Evolutionary conservation across 64 coral and sea anemone species (phyloP), one percentile per base, ranked within the genome.

Genomic region (Cladopsammia gracilis): DNA sequence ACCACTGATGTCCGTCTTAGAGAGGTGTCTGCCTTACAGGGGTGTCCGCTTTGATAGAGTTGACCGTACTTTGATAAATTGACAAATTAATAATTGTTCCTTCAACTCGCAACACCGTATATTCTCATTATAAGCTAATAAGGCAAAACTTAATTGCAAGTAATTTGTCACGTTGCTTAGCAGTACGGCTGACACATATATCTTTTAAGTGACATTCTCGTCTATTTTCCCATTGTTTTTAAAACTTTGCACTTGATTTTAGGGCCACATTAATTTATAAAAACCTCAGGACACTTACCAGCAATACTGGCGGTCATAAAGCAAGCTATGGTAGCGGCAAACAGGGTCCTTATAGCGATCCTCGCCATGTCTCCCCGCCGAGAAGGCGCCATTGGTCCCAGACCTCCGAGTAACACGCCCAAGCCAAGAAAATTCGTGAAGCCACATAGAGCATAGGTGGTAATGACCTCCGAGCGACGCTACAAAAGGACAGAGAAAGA

Each of bases 261-360:
- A 24, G 6, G 22, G 15, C 10, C 8, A n/a, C 18, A 4, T 71
- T 16, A 52, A 24, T 6, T 11, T 62, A 0, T 10, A 18, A 8
- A 20, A 22, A 12, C 2, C 16, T 2, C 43, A 25, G 8, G 50
- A 1, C 7, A 77, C 77, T 25, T 64, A 98, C 96, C 96, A 26
- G 96, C 96, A 78, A 98, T 95, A 85, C 92, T 88, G 2, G 96
- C 96, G 49, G 96, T 98, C 89, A 98, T 95, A 34, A 98, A 98
- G 64, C 96, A 98, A 18, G 96, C 96, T n/a, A 98, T 86, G 5
- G 93, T 95, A 1, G 93, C 92, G 19, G 89, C 93, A 64, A 95
- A 80, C 16, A 98, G 70, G 89, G 83, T 89, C 77, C 96, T 92
- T 24, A 98, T 62, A 53, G 93, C 96, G 45, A 98, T 59, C 53